A percentile compares a stretch with the other conserved stretches of the same genome.
phyloP scores from a whole-genome alignment of 1,140 invertebrate species.

The Drosophila pseudoananassae region DNA sequence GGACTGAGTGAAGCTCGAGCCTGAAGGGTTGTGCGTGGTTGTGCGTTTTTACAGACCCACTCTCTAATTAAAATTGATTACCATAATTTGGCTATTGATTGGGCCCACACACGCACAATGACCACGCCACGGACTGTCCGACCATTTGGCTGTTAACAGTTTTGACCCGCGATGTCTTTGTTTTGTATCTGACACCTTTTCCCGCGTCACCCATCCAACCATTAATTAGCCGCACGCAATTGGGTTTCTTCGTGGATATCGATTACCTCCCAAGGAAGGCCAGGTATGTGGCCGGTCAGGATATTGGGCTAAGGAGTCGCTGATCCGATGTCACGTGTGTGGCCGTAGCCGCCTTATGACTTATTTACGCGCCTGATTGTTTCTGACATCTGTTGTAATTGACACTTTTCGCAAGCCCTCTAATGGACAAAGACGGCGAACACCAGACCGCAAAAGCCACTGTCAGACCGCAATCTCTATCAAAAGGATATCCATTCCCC shows the following conservation, averaged over 20 bases:
- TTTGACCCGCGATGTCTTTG: constrained; percentile 56
- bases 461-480: constrained; percentile 44
- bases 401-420: constrained; percentile 71
- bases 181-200: constrained; percentile 71
- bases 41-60: constrained; percentile 6
- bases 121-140: constrained; percentile 44
- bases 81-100: constrained; percentile 77
- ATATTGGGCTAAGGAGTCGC: neutral
- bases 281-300: neutral
- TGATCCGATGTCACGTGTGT: constrained; percentile 27
- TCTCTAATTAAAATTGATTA: constrained; percentile 81
- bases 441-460: constrained; percentile 44
- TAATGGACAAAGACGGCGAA: constrained; percentile 47
- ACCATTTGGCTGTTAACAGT: constrained; percentile 51
- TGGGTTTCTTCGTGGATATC: constrained; percentile 31
- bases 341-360: constrained; percentile 41
- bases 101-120: constrained; percentile 59
- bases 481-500: neutral
- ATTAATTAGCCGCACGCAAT: constrained; percentile 77
- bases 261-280: constrained; percentile 25
- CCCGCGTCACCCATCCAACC: constrained; percentile 34
- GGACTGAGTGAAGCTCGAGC: constrained; percentile 33
- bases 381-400: constrained; percentile 73
- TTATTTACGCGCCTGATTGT: constrained; percentile 74
- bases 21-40: constrained; percentile 22